Conservation (phyloP, 2,797 vertebrate species). For the Antennarius maculatus region DNA sequence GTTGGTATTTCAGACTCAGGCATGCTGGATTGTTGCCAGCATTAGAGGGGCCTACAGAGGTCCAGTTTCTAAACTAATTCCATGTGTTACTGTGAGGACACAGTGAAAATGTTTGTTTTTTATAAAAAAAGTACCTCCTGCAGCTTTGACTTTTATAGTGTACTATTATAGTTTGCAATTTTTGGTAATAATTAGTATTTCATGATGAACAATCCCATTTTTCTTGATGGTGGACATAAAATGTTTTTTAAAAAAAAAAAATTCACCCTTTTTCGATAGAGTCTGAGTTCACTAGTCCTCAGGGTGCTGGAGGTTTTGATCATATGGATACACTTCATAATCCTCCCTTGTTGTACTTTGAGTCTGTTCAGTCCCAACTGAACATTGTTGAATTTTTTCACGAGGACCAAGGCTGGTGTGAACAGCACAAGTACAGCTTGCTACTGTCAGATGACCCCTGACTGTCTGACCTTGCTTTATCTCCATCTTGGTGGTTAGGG, state of each 20-base stretch:
- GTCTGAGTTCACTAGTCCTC: constrained; percentile 7
- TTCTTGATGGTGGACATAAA: no score
- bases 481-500: constrained; percentile 72
- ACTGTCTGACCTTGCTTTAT: constrained; percentile 77
- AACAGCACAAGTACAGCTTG: constrained; percentile 50
- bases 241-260: not conserved
- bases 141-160: no score
- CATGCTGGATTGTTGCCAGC: no score
- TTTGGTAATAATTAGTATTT: no score
- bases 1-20: no score
- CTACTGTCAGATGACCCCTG: constrained; percentile 70
- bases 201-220: no score
- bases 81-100: no score
- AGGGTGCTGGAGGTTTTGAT: not conserved
- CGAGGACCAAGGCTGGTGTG: constrained; percentile 33
- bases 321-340: constrained; percentile 1
- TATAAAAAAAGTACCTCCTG: no score
- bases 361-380: constrained; percentile 28
- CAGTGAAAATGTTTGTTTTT: no score
- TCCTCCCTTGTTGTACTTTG: constrained; percentile 8
- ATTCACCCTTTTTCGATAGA: not conserved
- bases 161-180: no score
- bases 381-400: constrained; percentile 31
- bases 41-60: no score
- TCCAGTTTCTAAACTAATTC: no score